Conservation (phyloP, 2,888 invertebrate genomes). For the Smittia aterrima region DNA sequence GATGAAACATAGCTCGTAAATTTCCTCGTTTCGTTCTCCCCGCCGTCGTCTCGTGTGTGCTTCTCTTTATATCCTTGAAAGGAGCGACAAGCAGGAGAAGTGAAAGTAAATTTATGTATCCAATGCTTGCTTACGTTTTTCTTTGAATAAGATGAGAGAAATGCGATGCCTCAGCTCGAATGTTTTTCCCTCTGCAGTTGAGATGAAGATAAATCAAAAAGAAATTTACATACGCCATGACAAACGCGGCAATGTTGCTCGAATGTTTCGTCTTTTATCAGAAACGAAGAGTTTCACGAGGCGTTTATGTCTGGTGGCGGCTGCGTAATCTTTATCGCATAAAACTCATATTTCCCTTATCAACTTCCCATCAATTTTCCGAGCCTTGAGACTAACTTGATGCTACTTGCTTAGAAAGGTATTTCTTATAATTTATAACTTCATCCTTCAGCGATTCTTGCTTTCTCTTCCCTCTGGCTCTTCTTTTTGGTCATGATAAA, state of each 20-base stretch:
- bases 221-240: conserved; percentile 34
- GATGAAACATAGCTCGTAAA: conserved; percentile 33
- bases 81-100: conserved; percentile 1
- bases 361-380: too few species aligned
- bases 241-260: not conserved
- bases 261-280: not conserved
- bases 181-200: conserved; percentile 10
- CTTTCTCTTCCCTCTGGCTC: not conserved
- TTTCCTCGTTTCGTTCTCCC: not conserved
- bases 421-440: not conserved
- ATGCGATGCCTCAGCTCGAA: conserved; percentile 4
- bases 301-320: too few species aligned
- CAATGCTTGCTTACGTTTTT: conserved; percentile 7
- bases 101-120: conserved; percentile 28
- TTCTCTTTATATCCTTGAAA: not conserved
- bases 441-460: not conserved
- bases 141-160: not conserved
- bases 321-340: too few species aligned
- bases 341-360: too few species aligned
- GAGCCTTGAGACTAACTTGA: not conserved
- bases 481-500: conserved; percentile 8
- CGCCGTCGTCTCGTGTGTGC: conserved; percentile 12
- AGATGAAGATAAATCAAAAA: conserved; percentile 36
- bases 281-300: not conserved
- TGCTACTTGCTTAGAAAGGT: not conserved